phyloP scores from a whole-genome alignment of 2,113 vertebrate species.

The Elgaria multicarinata region DNA sequence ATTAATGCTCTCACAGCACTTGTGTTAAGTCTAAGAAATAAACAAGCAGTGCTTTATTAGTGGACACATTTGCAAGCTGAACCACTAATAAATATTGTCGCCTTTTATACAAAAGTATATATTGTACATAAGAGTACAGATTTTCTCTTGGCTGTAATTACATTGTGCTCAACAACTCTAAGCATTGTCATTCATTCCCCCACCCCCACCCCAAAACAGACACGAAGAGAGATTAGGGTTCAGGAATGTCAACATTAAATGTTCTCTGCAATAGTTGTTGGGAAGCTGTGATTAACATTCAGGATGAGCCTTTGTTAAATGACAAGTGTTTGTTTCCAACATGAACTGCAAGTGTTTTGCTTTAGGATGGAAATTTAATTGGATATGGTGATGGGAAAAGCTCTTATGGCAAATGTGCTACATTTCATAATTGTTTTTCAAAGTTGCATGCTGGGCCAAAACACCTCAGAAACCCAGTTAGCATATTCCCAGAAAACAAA shows the following conservation, averaged over 20 bases:
- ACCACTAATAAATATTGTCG: background rate
- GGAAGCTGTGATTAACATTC: slow-evolving; percentile 36
- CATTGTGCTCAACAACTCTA: background rate
- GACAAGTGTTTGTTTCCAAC: slow-evolving; percentile 48
- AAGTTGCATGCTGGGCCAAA: slow-evolving; percentile 2
- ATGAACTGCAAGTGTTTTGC: slow-evolving; percentile 28
- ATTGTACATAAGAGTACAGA: slow-evolving; percentile 11
- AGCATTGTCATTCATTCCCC: background rate
- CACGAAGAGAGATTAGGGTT: slow-evolving; percentile 25
- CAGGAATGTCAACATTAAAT: slow-evolving; percentile 44
- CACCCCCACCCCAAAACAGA: accelerated
- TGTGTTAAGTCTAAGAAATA: slow-evolving; percentile 11
- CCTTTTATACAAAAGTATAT: background rate
- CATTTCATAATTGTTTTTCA: slow-evolving; percentile 47
- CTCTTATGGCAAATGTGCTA: slow-evolving; percentile 15
- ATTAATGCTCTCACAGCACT: background rate
- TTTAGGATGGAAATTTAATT: slow-evolving; percentile 51
- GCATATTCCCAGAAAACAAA: slow-evolving; percentile 40
- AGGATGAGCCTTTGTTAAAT: background rate
- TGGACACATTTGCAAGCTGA: background rate
- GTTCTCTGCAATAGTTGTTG: slow-evolving; percentile 15
- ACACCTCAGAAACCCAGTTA: slow-evolving; percentile 41
- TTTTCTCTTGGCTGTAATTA: slow-evolving; percentile 23
- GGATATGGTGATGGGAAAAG: slow-evolving; percentile 30
- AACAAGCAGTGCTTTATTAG: background rate